Percentiles rank a stretch among this genome's conserved stretches.
These are phyloP conservation scores for Akabosia matsudoensis DNA, from an alignment of 1,140 invertebrate genomes.

Conservation along the genomic window DNA sequence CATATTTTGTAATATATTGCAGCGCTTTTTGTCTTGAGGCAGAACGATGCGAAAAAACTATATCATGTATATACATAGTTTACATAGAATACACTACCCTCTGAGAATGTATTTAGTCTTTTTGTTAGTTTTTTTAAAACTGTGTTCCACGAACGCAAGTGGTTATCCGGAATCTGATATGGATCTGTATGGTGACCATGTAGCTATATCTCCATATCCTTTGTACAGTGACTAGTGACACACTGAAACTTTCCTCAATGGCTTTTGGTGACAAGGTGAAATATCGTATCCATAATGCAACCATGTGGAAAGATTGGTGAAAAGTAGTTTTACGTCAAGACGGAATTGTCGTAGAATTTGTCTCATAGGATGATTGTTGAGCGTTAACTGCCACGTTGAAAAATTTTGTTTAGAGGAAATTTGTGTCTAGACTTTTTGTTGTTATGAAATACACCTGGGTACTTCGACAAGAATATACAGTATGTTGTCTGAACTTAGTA, in stretches of 20 bases:
- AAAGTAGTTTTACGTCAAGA: background rate
- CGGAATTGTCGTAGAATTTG: background rate
- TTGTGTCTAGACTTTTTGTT: too few species aligned
- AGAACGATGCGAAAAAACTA: background rate
- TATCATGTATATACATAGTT: background rate
- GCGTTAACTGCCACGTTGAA: background rate
- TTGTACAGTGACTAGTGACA: too few species aligned
- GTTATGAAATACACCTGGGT: too few species aligned
- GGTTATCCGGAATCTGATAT: background rate
- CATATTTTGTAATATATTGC: too few species aligned
- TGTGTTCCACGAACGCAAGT: background rate
- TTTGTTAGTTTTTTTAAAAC: background rate
- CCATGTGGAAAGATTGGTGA: slow-evolving; percentile 12
- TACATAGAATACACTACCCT: too few species aligned
- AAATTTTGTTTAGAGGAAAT: too few species aligned
- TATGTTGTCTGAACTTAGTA: too few species aligned
- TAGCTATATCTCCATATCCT: background rate
- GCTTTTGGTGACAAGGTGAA: slow-evolving; percentile 1
- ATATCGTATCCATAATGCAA: slow-evolving; percentile 8
- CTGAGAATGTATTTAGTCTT: background rate
- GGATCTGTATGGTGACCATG: background rate
- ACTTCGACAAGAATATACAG: too few species aligned
- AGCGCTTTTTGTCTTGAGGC: background rate
- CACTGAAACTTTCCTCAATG: too few species aligned
- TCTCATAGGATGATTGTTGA: background rate